A percentile compares a stretch with the other conserved stretches of the same genome.
Evolutionary conservation across 53 echinoderm and acorn worm species (phyloP).

Genomic region (Temnopleurus reevesii): DNA sequence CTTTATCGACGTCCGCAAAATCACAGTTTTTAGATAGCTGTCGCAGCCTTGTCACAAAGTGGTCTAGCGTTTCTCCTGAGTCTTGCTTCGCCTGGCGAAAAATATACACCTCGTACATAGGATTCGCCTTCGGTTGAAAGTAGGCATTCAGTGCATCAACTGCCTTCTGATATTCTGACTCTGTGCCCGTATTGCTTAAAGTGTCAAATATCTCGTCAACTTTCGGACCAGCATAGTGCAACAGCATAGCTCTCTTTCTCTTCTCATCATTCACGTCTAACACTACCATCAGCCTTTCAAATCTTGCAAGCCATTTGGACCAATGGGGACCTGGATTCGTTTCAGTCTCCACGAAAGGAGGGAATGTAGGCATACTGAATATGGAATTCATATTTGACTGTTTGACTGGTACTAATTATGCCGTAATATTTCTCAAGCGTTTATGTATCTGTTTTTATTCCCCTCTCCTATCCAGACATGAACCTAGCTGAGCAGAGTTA

Average conservation of each 20-base stretch:
- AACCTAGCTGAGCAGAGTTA: too few species aligned
- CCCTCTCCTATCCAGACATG: too few species aligned
- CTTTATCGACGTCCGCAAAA: conserved; percentile 58
- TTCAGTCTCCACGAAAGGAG: conserved; percentile 32
- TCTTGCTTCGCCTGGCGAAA: conserved; percentile 66
- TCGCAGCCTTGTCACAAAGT: conserved; percentile 50
- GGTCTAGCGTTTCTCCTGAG: conserved; percentile 57
- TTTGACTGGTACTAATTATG: too few species aligned
- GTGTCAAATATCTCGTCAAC: conserved; percentile 59
- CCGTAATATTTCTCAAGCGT: too few species aligned
- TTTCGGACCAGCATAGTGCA: conserved; percentile 34
- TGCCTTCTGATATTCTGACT: conserved; percentile 36
- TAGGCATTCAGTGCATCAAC: background rate
- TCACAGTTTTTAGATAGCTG: conserved; percentile 62
- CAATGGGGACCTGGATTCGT: conserved; percentile 38
- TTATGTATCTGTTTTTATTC: too few species aligned
- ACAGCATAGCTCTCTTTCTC: conserved; percentile 13
- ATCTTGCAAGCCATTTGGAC: conserved; percentile 53
- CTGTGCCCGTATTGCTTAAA: background rate
- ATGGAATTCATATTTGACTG: too few species aligned
- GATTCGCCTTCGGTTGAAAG: conserved; percentile 29
- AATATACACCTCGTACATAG: conserved; percentile 7
- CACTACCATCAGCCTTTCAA: conserved; percentile 47
- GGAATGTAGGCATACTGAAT: too few species aligned
- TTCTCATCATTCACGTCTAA: conserved; percentile 33